phyloP scores from a whole-genome alignment of 1,140 invertebrate species.

The Procambarus clarkii region DNA sequence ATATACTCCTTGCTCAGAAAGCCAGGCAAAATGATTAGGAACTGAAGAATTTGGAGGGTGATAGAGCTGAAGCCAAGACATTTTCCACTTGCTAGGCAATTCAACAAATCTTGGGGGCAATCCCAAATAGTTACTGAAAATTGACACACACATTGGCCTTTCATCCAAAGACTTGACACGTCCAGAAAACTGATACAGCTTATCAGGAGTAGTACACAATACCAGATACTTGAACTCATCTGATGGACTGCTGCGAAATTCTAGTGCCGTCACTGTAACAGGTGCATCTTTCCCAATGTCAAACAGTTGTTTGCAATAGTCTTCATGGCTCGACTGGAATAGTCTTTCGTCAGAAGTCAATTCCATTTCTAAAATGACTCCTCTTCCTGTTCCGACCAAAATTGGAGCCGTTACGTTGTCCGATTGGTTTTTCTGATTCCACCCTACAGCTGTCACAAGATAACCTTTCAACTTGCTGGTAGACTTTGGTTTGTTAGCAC shows the following conservation, averaged over 20 bases:
- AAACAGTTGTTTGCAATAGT: constrained; percentile 94
- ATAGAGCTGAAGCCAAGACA: constrained; percentile 88
- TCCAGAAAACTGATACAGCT: constrained; percentile 91
- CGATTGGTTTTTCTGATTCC: constrained; percentile 87
- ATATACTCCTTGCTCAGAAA: constrained; percentile 85
- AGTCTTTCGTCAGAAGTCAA: constrained; percentile 87
- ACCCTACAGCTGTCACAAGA: constrained; percentile 92
- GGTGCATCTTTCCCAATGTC: constrained; percentile 85
- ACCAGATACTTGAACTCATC: constrained; percentile 82
- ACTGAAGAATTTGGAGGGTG: constrained; percentile 81
- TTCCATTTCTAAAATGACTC: constrained; percentile 94
- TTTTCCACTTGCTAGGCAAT: constrained; percentile 78
- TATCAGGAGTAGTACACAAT: constrained; percentile 87
- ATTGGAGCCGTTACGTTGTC: constrained; percentile 86
- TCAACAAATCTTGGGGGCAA: constrained; percentile 77
- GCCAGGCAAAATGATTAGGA: constrained; percentile 90
- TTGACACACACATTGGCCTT: constrained; percentile 85
- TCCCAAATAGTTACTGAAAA: constrained; percentile 82
- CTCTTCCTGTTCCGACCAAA: constrained; percentile 91
- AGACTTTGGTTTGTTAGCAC: constrained; percentile 81
- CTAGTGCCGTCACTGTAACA: constrained; percentile 89
- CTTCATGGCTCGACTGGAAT: constrained; percentile 82
- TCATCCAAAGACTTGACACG: constrained; percentile 83
- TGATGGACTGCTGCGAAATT: constrained; percentile 83
- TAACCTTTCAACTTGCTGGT: constrained; percentile 86